Conservation (phyloP, 1,140 invertebrate species). For the Samia ricini region DNA sequence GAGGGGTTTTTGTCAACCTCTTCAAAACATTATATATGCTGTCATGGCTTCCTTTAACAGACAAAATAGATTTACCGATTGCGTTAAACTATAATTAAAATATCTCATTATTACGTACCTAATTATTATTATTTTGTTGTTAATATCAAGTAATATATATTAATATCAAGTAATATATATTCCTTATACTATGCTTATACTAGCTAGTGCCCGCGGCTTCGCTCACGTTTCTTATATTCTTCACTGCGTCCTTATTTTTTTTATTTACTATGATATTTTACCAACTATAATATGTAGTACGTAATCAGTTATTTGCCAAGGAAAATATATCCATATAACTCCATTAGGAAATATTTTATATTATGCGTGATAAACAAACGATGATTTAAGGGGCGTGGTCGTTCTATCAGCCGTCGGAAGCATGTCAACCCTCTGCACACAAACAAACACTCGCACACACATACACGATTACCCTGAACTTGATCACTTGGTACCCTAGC, state of each 20-base stretch:
- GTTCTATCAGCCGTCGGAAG: slow-evolving; percentile 43
- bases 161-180: no score
- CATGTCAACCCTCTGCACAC: slow-evolving; percentile 40
- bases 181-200: no score
- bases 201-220: no score
- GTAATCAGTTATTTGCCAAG: no score
- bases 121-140: no score
- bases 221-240: no score
- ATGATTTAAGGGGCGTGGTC: slow-evolving; percentile 57
- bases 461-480: slow-evolving; percentile 14
- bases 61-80: background rate
- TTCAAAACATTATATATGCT: slow-evolving; percentile 20
- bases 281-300: no score
- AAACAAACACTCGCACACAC: slow-evolving; percentile 21
- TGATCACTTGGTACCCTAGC: slow-evolving; percentile 49
- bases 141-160: no score
- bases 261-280: no score
- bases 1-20: slow-evolving; percentile 29
- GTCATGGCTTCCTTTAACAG: slow-evolving; percentile 11
- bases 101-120: background rate
- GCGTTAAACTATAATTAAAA: background rate
- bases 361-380: slow-evolving; percentile 34
- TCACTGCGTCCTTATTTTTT: no score
- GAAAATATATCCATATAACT: no score
- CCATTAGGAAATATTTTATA: background rate